Percentiles rank a stretch among this genome's conserved stretches.
Conservation (phyloP, 2,888 invertebrate genomes). For the Maniola hyperantus region DNA sequence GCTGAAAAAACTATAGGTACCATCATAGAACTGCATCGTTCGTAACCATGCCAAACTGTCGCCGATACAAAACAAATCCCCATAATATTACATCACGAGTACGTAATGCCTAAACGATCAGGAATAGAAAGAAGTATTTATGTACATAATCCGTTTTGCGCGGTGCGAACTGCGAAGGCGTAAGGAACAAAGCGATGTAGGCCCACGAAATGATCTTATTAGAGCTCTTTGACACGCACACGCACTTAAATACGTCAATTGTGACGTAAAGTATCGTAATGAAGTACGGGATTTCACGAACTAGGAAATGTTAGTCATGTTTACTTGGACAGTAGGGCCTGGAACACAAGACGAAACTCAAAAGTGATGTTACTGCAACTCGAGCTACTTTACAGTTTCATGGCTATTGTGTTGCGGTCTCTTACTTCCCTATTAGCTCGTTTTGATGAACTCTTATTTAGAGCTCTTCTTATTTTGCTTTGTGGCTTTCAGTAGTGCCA, state of each 20-base stretch:
- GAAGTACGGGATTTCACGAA: neutral
- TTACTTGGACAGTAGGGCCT: too few species aligned
- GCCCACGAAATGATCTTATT: constrained; percentile 35
- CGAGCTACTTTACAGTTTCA: too few species aligned
- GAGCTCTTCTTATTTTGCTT: too few species aligned
- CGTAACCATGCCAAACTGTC: neutral
- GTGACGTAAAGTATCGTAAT: constrained; percentile 3
- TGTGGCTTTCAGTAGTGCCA: too few species aligned
- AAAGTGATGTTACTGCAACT: too few species aligned
- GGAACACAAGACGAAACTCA: too few species aligned
- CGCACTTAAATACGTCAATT: constrained; percentile 12
- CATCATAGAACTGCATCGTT: neutral
- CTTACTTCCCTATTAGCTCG: too few species aligned
- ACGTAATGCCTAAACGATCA: neutral
- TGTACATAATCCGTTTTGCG: constrained; percentile 20
- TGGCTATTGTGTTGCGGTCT: too few species aligned
- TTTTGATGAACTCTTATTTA: too few species aligned
- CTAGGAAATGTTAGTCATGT: neutral
- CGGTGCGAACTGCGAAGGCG: constrained; percentile 25
- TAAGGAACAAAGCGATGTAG: constrained; percentile 21
- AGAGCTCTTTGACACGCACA: constrained; percentile 27
- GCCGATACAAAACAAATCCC: neutral
- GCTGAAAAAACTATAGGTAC: neutral
- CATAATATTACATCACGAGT: neutral
- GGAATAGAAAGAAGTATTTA: constrained; percentile 13